phyloP scores from a whole-genome alignment of 2,888 invertebrate genomes.

The Eledone cirrhosa region DNA sequence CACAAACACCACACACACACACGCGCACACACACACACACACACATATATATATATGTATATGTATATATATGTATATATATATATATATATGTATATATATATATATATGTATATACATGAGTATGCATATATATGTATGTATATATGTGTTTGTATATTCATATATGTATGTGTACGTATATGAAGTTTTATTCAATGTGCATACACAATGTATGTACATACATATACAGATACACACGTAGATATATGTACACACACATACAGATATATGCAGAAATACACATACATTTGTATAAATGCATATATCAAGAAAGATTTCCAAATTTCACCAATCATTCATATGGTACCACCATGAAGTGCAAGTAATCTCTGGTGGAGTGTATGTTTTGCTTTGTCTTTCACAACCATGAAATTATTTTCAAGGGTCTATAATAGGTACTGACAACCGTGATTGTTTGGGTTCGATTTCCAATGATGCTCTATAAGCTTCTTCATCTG shows the following conservation, averaged over 20 bases:
- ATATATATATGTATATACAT: not conserved
- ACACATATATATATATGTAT: not conserved
- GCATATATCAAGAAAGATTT: no score
- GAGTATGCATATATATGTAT: not conserved
- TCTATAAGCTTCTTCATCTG: constrained; percentile 83
- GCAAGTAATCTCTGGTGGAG: not conserved
- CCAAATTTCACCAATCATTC: no score
- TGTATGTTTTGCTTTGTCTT: not conserved
- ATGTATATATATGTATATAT: constrained; percentile 1
- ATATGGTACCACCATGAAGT: no score
- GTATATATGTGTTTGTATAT: not conserved
- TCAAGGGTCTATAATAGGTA: constrained; percentile 32
- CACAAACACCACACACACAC: not conserved
- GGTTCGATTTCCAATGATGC: constrained; percentile 87
- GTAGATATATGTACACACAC: no score
- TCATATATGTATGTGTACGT: not conserved
- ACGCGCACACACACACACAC: not conserved
- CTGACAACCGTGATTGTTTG: constrained; percentile 68
- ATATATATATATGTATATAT: not conserved
- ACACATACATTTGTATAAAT: no score
- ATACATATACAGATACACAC: no score
- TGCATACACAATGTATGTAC: no score
- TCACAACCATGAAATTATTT: not conserved
- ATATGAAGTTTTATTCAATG: no score
- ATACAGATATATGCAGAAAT: no score